Percentiles rank a stretch among this genome's conserved stretches.
These are phyloP conservation scores for Brachionus angularis DNA, from an alignment of 1,140 invertebrate species.

Conservation along the genomic window DNA sequence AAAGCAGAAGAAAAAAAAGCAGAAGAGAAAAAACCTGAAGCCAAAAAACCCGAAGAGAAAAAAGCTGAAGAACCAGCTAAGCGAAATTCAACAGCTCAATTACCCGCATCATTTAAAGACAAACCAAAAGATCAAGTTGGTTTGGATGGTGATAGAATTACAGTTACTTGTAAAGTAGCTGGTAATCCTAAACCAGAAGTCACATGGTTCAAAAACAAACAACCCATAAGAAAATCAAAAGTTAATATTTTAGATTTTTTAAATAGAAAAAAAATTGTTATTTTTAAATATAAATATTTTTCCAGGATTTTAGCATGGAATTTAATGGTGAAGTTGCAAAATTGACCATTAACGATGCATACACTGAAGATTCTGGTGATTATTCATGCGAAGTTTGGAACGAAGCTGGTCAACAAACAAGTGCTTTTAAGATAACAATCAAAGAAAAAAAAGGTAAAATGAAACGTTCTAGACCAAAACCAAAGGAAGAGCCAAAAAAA, in stretches of 20 bases:
- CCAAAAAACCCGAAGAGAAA: background rate
- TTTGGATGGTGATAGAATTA: constrained; percentile 50
- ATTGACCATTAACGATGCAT: constrained; percentile 83
- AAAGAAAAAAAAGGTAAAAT: constrained; percentile 46
- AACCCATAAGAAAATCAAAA: constrained; percentile 21
- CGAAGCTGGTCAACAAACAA: constrained; percentile 71
- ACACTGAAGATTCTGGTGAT: constrained; percentile 84
- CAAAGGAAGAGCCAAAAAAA: constrained; percentile 12
- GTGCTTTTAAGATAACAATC: constrained; percentile 51
- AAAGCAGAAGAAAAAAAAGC: too few species aligned
- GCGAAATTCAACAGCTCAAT: background rate
- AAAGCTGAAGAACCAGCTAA: background rate
- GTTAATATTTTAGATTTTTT: background rate
- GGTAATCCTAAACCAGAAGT: constrained; percentile 51
- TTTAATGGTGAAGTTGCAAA: constrained; percentile 57
- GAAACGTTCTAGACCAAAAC: constrained; percentile 14
- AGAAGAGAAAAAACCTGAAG: constrained; percentile 19
- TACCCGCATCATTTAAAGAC: constrained; percentile 6
- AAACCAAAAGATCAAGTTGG: constrained; percentile 41
- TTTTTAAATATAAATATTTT: too few species aligned
- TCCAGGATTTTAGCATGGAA: constrained; percentile 19
- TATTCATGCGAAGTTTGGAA: constrained; percentile 86
- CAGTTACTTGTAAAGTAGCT: constrained; percentile 52
- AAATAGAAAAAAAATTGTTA: too few species aligned
- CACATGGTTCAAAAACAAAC: constrained; percentile 28